A percentile compares a stretch with the other conserved stretches of the same genome.
Conservation (phyloP, 1,140 invertebrate genomes). For the Schlechtendalia chinensis region DNA sequence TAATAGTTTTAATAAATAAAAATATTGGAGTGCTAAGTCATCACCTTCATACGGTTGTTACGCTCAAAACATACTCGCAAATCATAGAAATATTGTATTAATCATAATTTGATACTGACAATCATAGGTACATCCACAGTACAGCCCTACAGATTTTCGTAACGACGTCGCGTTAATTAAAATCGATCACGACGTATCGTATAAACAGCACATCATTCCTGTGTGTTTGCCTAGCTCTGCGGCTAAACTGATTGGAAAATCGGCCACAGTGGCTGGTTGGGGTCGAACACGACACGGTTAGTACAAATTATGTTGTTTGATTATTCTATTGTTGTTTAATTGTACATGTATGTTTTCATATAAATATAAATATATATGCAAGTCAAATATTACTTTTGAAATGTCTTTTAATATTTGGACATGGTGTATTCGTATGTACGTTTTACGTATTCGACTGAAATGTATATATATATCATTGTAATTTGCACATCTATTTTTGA, state of each 20-base stretch:
- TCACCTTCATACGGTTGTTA: too few species aligned
- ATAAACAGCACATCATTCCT: slow-evolving; percentile 86
- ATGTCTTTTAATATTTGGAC: too few species aligned
- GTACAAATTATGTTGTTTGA: background rate
- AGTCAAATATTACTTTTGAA: too few species aligned
- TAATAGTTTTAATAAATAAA: too few species aligned
- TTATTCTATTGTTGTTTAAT: too few species aligned
- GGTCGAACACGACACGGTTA: slow-evolving; percentile 79
- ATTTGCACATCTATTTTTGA: background rate
- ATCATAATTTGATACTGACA: background rate
- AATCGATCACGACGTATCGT: slow-evolving; percentile 73
- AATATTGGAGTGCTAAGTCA: background rate
- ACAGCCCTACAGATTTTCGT: slow-evolving; percentile 82
- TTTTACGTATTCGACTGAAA: too few species aligned
- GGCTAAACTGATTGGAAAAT: slow-evolving; percentile 75
- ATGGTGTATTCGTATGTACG: too few species aligned
- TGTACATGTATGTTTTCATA: too few species aligned
- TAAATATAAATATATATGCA: too few species aligned
- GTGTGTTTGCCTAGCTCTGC: slow-evolving; percentile 75
- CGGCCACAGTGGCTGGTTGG: slow-evolving; percentile 87
- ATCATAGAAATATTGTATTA: background rate
- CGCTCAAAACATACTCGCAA: background rate
- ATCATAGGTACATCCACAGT: slow-evolving; percentile 72
- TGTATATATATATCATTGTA: too few species aligned
- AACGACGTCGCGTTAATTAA: slow-evolving; percentile 86